phyloP scores from a whole-genome alignment of 2,888 invertebrate species.

The Lycia hirtaria region DNA sequence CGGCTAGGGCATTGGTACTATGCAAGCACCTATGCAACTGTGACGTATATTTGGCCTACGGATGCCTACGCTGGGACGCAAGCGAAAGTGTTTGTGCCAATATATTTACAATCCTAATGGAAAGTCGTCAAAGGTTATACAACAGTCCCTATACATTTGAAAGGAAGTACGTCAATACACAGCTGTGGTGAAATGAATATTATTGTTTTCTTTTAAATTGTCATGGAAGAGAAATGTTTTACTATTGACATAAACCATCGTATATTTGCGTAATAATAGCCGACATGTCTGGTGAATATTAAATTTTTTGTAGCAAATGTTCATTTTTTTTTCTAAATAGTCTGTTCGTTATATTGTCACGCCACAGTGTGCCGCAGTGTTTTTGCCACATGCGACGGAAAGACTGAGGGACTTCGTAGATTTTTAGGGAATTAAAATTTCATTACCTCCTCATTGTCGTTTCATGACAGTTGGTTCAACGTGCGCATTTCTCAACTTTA shows the following conservation, averaged over 20 bases:
- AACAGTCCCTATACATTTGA: background rate
- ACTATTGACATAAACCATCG: background rate
- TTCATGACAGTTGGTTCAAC: too few species aligned
- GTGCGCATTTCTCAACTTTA: too few species aligned
- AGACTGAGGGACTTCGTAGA: too few species aligned
- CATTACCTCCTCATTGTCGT: too few species aligned
- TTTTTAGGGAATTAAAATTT: too few species aligned
- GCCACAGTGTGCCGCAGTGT: too few species aligned
- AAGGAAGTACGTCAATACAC: background rate
- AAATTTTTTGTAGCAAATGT: too few species aligned
- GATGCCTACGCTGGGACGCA: conserved; percentile 19
- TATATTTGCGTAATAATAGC: too few species aligned
- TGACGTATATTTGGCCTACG: conserved; percentile 12
- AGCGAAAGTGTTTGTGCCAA: conserved; percentile 22
- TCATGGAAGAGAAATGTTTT: background rate
- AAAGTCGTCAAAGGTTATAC: conserved; percentile 24
- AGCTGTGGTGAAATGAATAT: background rate
- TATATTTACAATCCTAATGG: conserved; percentile 2
- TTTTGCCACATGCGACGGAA: too few species aligned
- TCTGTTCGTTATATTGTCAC: too few species aligned
- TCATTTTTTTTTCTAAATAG: too few species aligned
- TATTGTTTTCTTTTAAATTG: background rate
- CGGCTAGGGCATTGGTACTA: conserved; percentile 22
- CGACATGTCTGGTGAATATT: too few species aligned
- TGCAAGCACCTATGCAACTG: conserved; percentile 14